Evolutionary conservation across 2,888 invertebrate genomes (phyloP).

Genomic region (Protodeltote pygarga): DNA sequence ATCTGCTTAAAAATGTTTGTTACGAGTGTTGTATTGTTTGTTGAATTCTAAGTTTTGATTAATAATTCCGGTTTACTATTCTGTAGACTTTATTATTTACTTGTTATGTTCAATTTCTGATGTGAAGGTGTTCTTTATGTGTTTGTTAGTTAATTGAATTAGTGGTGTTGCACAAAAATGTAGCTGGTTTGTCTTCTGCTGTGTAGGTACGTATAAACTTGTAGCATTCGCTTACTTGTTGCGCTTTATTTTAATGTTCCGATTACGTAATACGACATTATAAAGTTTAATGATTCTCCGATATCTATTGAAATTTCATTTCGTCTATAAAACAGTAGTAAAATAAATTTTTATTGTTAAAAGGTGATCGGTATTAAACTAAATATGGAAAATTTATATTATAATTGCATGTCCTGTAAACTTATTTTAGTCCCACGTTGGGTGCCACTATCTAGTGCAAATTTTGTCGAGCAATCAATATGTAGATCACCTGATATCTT

Average conservation of each 20-base stretch:
- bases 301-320: constrained; percentile 18
- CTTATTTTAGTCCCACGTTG: constrained; percentile 30
- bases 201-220: constrained; percentile 66
- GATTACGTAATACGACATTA: constrained; percentile 77
- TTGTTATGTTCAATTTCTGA: constrained; percentile 50
- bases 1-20: constrained; percentile 24
- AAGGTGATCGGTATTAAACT: constrained; percentile 2
- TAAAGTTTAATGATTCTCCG: constrained; percentile 48
- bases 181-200: constrained; percentile 58
- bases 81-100: constrained; percentile 39
- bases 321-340: constrained; percentile 15
- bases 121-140: constrained; percentile 59
- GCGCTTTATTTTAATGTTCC: constrained; percentile 64
- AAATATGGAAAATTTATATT: constrained; percentile 1
- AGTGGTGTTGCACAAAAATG: constrained; percentile 66
- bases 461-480: constrained; percentile 11
- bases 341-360: constrained; percentile 13
- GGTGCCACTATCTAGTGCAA: constrained; percentile 40
- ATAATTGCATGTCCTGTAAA: too few relatives aligned
- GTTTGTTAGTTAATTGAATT: constrained; percentile 59
- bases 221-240: constrained; percentile 77
- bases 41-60: constrained; percentile 16
- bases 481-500: too few relatives aligned
- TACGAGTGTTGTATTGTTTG: constrained; percentile 13
- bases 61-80: constrained; percentile 25